phyloP scores from a whole-genome alignment of 2,113 vertebrate genomes.

The Pachypanchax playfairii region DNA sequence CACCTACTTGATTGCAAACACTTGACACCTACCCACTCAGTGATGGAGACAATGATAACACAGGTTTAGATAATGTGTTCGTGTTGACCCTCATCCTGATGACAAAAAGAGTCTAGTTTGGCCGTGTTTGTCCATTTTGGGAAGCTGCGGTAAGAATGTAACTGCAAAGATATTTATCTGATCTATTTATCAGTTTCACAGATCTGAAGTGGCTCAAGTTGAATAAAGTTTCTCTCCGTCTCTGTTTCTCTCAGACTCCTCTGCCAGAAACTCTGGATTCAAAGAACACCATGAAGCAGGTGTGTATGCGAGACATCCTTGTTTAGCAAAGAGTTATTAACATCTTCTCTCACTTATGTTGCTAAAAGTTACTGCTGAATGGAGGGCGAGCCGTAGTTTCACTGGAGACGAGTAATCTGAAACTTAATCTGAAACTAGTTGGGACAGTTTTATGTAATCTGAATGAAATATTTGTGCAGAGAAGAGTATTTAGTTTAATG shows the following conservation, averaged over 20 bases:
- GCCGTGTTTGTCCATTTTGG: conserved; percentile 20
- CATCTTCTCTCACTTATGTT: too few species aligned
- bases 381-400: too few species aligned
- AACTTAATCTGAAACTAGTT: background rate
- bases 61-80: conserved; percentile 47
- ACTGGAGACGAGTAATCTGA: too few species aligned
- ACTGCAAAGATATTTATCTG: conserved; percentile 20
- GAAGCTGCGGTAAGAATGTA: conserved; percentile 13
- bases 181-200: conserved; percentile 24
- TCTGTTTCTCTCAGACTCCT: conserved; percentile 73
- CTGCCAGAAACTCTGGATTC: conserved; percentile 76
- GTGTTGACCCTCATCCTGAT: conserved; percentile 43
- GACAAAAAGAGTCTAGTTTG: conserved; percentile 45
- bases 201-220: background rate
- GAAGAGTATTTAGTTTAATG: background rate
- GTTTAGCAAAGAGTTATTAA: background rate
- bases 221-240: conserved; percentile 31
- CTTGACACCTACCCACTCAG: conserved; percentile 52
- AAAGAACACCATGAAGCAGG: conserved; percentile 83
- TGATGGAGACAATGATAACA: conserved; percentile 37
- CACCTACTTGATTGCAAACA: conserved; percentile 51
- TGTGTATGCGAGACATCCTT: conserved; percentile 41
- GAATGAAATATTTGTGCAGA: background rate
- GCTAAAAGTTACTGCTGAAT: too few species aligned
- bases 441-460: background rate